Base-by-base conservation (phyloP, 1,140 invertebrate genomes). In the Sarcophaga bullata region DNA sequence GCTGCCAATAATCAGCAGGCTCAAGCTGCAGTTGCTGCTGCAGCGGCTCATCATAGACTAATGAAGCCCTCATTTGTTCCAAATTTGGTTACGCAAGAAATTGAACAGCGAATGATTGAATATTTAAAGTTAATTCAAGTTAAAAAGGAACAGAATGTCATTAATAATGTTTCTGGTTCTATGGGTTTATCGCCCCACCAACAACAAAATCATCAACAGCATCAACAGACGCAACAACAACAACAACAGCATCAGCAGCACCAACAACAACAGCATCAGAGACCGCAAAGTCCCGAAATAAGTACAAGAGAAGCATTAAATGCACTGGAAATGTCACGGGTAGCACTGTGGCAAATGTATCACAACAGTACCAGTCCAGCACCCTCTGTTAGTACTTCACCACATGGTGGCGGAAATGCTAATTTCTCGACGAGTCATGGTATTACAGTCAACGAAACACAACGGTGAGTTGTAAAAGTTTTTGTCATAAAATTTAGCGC, bases 261-360 rank as follows among this genome's bases (percentile, higher is more conserved):
- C 19, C 62, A 68, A 17, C 82, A 84, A 84, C 86, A 87, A 80
- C 87, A 86, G 48, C 87, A 86, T 4, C 88, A 87, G 80, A 85
- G 91, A 8, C 92, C 93, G 11, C 93, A 93, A 48, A 93, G 93
- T 10, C 89, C 92, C 3, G 91, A 91, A 8, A 88, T 91, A 46
- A 91, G 91, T 11, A 91, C 92, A 7, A 91, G 91, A 15, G 91
- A 93, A 25, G 92, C 93, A 0, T 89, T 96, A 49, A 94, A 92
- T 81, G 94, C 93, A 6, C 89, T 95, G 11, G 95, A 96, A 84
- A 93, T 96, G 90, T 94, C 94, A 0, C 92, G 95, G 52, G 92
- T 96, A 80, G 95, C 95, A 0, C 90, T 97, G 1, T 97, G 95
- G 95, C 96, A 95, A 85, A 91, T 96, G 86, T 96, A 96, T 90